Evolutionary conservation across 1,140 invertebrate genomes (phyloP).

Genomic region (Eupristina koningsbergeri): DNA sequence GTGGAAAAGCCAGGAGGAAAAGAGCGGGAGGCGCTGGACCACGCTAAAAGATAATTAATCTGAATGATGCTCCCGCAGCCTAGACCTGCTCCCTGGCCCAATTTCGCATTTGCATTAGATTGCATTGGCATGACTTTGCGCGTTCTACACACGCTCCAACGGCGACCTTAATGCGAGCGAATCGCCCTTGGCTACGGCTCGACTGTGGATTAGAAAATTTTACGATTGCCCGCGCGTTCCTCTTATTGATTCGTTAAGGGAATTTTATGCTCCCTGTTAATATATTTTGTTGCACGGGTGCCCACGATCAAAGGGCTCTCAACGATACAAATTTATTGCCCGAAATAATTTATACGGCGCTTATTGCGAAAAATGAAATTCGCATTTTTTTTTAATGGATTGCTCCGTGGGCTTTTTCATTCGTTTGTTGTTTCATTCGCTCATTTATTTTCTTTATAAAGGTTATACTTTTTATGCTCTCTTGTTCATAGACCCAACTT

Average conservation of each 20-base stretch:
- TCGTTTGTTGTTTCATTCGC: not conserved
- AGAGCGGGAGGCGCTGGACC: no score
- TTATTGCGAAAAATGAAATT: conserved; percentile 20
- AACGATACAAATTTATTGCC: conserved; percentile 33
- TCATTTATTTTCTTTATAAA: not conserved
- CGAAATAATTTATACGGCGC: conserved; percentile 37
- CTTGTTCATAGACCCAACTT: not conserved
- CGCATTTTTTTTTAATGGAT: conserved; percentile 21
- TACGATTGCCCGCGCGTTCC: not conserved
- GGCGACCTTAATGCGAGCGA: not conserved
- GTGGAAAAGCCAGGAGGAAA: not conserved
- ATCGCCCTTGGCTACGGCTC: not conserved
- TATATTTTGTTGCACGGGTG: conserved; percentile 34
- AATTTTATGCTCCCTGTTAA: conserved; percentile 21
- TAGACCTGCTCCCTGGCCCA: conserved; percentile 51
- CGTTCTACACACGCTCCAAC: no score
- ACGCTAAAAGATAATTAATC: conserved; percentile 66
- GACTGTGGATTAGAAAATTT: conserved; percentile 9
- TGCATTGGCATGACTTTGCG: no score
- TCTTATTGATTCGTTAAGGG: conserved; percentile 35
- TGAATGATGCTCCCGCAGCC: conserved; percentile 55
- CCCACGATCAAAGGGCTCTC: no score
- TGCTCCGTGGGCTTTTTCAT: not conserved
- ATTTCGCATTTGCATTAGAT: conserved; percentile 13
- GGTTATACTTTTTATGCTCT: not conserved